phyloP scores from a whole-genome alignment of 1,140 invertebrate species.

The Drosophila insularis region DNA sequence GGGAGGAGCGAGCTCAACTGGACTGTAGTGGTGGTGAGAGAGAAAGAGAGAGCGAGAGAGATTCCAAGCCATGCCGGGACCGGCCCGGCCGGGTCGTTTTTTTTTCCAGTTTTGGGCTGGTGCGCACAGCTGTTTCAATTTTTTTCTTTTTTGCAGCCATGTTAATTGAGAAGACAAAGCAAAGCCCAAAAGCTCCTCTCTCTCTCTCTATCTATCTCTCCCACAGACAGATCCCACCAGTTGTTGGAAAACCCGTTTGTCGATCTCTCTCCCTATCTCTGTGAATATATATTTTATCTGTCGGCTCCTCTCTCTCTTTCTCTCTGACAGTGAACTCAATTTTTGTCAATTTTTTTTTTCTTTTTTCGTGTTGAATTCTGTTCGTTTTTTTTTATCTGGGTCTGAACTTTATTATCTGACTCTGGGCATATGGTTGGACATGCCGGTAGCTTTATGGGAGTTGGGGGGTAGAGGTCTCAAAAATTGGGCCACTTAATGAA shows the following conservation, averaged over 20 bases:
- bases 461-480: neutral
- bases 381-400: constrained; percentile 31
- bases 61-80: neutral
- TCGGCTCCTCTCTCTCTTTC: constrained; percentile 16
- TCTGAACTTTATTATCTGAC: constrained; percentile 55
- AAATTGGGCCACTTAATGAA: neutral
- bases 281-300: constrained; percentile 5
- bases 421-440: constrained; percentile 35
- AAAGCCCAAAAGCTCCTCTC: constrained; percentile 18
- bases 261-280: constrained; percentile 30
- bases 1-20: constrained; percentile 21
- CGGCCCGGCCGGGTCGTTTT: neutral
- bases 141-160: neutral
- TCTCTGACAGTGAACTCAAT: constrained; percentile 65
- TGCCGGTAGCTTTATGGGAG: neutral
- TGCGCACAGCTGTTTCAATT: constrained; percentile 36
- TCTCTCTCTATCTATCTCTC: neutral
- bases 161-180: constrained; percentile 9
- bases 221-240: constrained; percentile 4
- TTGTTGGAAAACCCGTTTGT: constrained; percentile 64
- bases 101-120: neutral
- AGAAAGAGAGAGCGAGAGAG: no score
- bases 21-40: constrained; percentile 18
- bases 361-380: constrained; percentile 64
- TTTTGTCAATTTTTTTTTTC: constrained; percentile 72